phyloP scores from a whole-genome alignment of 2,888 invertebrate species.

The Nemoura dubitans region DNA sequence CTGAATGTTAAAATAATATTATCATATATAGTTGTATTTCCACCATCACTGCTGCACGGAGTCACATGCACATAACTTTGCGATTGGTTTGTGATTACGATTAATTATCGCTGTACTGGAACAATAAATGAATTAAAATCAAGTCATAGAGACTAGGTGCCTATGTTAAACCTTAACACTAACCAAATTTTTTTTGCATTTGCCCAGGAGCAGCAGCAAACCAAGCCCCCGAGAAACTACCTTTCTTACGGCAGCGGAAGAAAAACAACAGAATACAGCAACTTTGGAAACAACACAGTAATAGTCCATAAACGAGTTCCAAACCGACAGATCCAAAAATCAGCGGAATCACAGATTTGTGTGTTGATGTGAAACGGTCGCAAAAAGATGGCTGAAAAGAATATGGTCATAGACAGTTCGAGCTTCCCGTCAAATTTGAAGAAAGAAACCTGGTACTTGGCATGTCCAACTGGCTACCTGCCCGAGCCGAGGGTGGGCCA shows the following conservation, averaged over 20 bases:
- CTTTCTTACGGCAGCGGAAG: constrained; percentile 58
- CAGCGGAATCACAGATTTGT: constrained; percentile 47
- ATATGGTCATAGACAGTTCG: not conserved
- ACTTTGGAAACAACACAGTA: constrained; percentile 58
- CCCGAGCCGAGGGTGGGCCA: constrained; percentile 46
- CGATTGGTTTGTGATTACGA: too few species aligned
- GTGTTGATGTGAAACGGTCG: constrained; percentile 39
- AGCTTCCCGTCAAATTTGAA: constrained; percentile 2
- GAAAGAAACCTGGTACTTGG: constrained; percentile 34
- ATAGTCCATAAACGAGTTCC: constrained; percentile 50
- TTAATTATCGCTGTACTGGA: too few species aligned
- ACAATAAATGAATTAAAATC: too few species aligned
- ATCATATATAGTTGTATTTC: too few species aligned
- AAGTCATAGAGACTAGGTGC: too few species aligned
- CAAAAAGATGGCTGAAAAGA: constrained; percentile 8
- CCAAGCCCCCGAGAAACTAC: constrained; percentile 53
- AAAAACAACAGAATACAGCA: constrained; percentile 58
- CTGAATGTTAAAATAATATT: too few species aligned
- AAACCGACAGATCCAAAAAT: constrained; percentile 40
- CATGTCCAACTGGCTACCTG: constrained; percentile 36
- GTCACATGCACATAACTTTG: too few species aligned
- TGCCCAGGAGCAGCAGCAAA: constrained; percentile 57
- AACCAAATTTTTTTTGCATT: constrained; percentile 28
- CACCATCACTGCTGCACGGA: too few species aligned
- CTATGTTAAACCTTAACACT: too few species aligned